Percentiles rank a stretch among this genome's conserved stretches.
Evolutionary conservation across 2,888 invertebrate genomes (phyloP).

Genomic region (Xylocampa areola): DNA sequence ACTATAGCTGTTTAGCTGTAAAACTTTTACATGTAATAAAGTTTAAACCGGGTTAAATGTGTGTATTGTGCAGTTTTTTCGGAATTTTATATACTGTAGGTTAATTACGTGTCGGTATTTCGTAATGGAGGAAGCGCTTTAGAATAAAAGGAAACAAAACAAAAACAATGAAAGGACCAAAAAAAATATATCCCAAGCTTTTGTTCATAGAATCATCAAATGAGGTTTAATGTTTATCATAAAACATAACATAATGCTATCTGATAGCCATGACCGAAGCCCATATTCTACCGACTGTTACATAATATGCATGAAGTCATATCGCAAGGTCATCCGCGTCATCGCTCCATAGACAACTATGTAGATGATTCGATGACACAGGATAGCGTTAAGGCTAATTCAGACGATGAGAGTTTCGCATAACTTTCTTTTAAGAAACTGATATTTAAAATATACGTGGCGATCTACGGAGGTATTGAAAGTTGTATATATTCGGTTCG

Average conservation of each 20-base stretch:
- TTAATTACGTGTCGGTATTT: slow-evolving; percentile 23
- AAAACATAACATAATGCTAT: slow-evolving; percentile 37
- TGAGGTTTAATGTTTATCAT: slow-evolving; percentile 24
- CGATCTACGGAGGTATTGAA: too few relatives aligned
- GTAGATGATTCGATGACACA: slow-evolving; percentile 47
- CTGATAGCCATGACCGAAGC: slow-evolving; percentile 39
- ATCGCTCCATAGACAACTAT: slow-evolving; percentile 29
- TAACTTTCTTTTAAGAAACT: too few relatives aligned
- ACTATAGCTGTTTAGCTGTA: slow-evolving; percentile 60
- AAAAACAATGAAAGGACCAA: too few relatives aligned
- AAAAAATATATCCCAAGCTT: neutral
- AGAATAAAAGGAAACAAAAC: neutral
- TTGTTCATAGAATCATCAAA: neutral
- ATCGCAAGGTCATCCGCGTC: slow-evolving; percentile 46
- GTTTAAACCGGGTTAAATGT: slow-evolving; percentile 42
- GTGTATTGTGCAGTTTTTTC: slow-evolving; percentile 40
- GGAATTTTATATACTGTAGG: slow-evolving; percentile 24
- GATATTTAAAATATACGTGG: too few relatives aligned
- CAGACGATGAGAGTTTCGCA: too few relatives aligned
- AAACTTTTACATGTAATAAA: slow-evolving; percentile 56
- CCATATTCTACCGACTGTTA: slow-evolving; percentile 20
- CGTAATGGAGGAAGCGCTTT: slow-evolving; percentile 15
- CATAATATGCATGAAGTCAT: slow-evolving; percentile 31
- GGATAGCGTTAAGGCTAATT: slow-evolving; percentile 55
- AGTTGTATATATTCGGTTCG: too few relatives aligned